Percentiles rank a stretch among this genome's conserved stretches.
These are phyloP conservation scores for Trematomus loennbergii DNA, from an alignment of 2,113 vertebrate species.

Conservation along the genomic window DNA sequence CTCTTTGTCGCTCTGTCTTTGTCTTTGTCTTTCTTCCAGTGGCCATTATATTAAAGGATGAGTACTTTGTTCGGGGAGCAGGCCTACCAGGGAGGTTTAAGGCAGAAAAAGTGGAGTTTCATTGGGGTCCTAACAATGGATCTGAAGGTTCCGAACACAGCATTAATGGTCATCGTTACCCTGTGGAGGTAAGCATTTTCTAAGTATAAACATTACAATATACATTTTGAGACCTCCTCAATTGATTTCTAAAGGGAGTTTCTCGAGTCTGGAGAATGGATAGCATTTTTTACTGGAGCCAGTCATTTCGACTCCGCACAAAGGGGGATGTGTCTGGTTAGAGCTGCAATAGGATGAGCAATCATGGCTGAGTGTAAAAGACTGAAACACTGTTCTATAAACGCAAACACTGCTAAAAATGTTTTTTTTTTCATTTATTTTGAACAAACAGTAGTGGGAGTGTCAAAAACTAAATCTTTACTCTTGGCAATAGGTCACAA, in stretches of 20 bases:
- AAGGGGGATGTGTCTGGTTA: neutral
- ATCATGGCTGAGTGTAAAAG: neutral
- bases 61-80: slow-evolving; percentile 94
- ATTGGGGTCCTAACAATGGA: slow-evolving; percentile 96
- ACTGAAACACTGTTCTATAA: neutral
- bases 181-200: slow-evolving; percentile 90
- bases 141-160: slow-evolving; percentile 96
- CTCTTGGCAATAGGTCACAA: no score
- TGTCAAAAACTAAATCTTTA: no score
- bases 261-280: neutral
- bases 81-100: slow-evolving; percentile 95
- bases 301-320: no score
- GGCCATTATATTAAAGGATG: slow-evolving; percentile 94
- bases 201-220: neutral
- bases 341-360: neutral
- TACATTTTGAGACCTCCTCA: neutral
- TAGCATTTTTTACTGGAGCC: neutral
- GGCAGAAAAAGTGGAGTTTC: slow-evolving; percentile 97
- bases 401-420: no score
- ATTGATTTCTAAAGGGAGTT: neutral
- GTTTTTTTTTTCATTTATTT: no score
- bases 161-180: slow-evolving; percentile 91
- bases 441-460: no score
- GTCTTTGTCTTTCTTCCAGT: slow-evolving; percentile 85
- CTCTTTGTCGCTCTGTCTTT: slow-evolving; percentile 29